Conservation (phyloP, 2,888 invertebrate genomes). For the Chouioia cunea region DNA sequence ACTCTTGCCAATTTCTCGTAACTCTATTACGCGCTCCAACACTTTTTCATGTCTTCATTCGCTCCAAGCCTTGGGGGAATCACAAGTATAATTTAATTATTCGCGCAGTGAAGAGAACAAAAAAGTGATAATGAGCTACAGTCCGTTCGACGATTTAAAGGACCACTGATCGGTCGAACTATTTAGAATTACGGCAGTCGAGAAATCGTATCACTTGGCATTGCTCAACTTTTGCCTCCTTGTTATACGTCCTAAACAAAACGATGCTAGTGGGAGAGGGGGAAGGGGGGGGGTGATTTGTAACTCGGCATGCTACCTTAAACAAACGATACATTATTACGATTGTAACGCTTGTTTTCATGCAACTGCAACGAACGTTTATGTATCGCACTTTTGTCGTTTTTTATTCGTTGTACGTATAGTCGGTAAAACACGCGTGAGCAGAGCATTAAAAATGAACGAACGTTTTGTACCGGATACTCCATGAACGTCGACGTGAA, state of each 20-base stretch:
- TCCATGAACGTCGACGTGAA: too few species aligned
- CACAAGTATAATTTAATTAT: slow-evolving; percentile 35
- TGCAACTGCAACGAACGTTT: too few species aligned
- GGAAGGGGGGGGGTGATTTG: neutral
- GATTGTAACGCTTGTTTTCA: neutral
- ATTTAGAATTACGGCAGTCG: slow-evolving; percentile 17
- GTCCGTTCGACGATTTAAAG: slow-evolving; percentile 16
- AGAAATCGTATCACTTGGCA: slow-evolving; percentile 9
- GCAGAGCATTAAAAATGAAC: too few species aligned
- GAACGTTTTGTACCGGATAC: too few species aligned
- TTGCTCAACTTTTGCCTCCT: slow-evolving; percentile 2
- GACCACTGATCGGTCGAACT: too few species aligned
- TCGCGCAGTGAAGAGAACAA: neutral
- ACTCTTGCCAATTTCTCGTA: too few species aligned
- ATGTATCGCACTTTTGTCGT: too few species aligned
- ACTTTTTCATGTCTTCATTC: neutral
- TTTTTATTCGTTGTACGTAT: too few species aligned
- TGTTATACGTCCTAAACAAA: neutral
- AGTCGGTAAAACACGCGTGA: too few species aligned
- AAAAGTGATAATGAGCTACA: slow-evolving; percentile 31
- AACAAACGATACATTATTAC: slow-evolving; percentile 3
- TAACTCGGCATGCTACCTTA: neutral
- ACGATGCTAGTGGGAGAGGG: too few species aligned
- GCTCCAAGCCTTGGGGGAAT: neutral
- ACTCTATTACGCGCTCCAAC: too few species aligned